A percentile compares a stretch with the other conserved stretches of the same genome.
phyloP scores from a whole-genome alignment of 2,113 vertebrate genomes.

The Pipa parva region DNA sequence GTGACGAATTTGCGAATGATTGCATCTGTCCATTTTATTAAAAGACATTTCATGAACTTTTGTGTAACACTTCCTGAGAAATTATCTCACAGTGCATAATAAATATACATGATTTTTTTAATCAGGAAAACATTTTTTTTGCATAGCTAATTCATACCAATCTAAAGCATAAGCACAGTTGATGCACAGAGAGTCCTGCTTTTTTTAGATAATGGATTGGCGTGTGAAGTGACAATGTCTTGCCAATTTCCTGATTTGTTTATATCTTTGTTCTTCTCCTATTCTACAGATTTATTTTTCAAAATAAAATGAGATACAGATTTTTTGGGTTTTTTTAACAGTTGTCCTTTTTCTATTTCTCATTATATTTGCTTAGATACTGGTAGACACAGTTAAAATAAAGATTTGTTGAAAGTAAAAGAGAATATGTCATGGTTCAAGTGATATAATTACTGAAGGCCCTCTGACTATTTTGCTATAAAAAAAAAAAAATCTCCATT shows the following conservation, averaged over 20 bases:
- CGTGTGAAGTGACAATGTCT: not conserved
- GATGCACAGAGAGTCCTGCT: not conserved
- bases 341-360: too few relatives aligned
- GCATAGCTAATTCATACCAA: not conserved
- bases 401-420: too few relatives aligned
- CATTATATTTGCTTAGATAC: too few relatives aligned
- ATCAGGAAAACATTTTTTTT: not conserved
- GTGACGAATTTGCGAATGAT: too few relatives aligned
- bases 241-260: not conserved
- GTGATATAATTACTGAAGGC: too few relatives aligned
- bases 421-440: too few relatives aligned
- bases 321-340: too few relatives aligned
- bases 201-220: not conserved
- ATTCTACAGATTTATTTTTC: too few relatives aligned
- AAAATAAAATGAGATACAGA: too few relatives aligned
- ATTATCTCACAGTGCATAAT: not conserved
- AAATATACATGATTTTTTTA: conserved; percentile 1
- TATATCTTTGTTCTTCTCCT: not conserved
- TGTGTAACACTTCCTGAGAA: not conserved
- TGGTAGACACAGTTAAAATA: too few relatives aligned
- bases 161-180: not conserved
- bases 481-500: too few relatives aligned
- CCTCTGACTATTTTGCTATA: too few relatives aligned
- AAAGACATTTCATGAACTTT: not conserved
- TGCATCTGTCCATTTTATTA: not conserved